Percentiles rank a stretch among this genome's conserved stretches.
These are phyloP conservation scores for Sinotaia quadrata DNA, from an alignment of 2,888 invertebrate species.

Conservation along the genomic window DNA sequence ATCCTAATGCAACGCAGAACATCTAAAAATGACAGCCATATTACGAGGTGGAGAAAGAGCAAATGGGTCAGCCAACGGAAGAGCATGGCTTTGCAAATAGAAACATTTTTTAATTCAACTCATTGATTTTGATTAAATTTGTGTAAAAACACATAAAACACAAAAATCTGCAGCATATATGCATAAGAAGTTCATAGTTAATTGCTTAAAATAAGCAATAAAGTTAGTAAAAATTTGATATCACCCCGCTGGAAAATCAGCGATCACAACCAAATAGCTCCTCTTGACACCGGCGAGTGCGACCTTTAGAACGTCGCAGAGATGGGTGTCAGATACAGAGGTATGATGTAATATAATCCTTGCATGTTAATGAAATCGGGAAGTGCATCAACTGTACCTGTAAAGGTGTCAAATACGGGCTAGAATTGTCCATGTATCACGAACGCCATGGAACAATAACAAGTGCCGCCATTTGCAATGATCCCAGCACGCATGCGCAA, in stretches of 20 bases:
- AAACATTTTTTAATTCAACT: not conserved
- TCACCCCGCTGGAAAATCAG: slow-evolving; percentile 23
- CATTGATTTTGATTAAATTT: not conserved
- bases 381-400: slow-evolving; percentile 67
- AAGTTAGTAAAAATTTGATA: slow-evolving; percentile 9
- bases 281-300: slow-evolving; percentile 25
- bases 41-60: slow-evolving; percentile 22
- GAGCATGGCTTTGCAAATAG: slow-evolving; percentile 16
- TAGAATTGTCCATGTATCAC: slow-evolving; percentile 75
- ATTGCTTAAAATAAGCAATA: too few species aligned
- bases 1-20: not conserved
- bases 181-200: too few species aligned
- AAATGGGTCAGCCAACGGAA: slow-evolving; percentile 32
- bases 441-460: slow-evolving; percentile 96
- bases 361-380: slow-evolving; percentile 4
- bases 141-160: too few species aligned
- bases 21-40: slow-evolving; percentile 22
- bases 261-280: slow-evolving; percentile 27
- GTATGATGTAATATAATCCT: not conserved
- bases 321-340: not conserved
- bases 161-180: too few species aligned
- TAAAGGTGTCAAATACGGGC: slow-evolving; percentile 73
- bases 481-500: slow-evolving; percentile 70
- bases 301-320: slow-evolving; percentile 17
- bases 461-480: slow-evolving; percentile 99